Conservation (phyloP, 2,797 vertebrate genomes). For the Echeneis naucrates region DNA sequence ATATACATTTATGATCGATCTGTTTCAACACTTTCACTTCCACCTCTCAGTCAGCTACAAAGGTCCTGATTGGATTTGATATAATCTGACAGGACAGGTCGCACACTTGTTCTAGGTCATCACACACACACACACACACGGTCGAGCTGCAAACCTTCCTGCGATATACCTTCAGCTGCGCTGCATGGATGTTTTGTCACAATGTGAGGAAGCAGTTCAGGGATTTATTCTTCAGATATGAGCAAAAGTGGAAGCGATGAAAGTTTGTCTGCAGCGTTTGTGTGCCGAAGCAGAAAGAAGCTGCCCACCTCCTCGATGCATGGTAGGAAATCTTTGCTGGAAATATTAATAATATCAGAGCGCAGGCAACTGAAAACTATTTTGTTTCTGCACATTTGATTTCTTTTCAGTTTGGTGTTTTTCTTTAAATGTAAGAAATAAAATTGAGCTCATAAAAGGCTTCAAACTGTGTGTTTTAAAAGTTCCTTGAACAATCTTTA, state of each 20-base stretch:
- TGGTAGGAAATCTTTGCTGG: slow-evolving; percentile 47
- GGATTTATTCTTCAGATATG: slow-evolving; percentile 7
- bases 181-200: background rate
- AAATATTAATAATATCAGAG: background rate
- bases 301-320: slow-evolving; percentile 21
- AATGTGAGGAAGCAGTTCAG: background rate
- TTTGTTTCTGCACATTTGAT: no score
- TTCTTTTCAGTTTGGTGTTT: no score
- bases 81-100: slow-evolving; percentile 73
- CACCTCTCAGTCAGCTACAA: background rate
- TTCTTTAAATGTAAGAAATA: no score
- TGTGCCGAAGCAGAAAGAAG: slow-evolving; percentile 13
- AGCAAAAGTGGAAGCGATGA: slow-evolving; percentile 27
- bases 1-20: no score
- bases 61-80: slow-evolving; percentile 71
- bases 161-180: background rate
- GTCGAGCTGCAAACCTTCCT: background rate
- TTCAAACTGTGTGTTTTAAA: background rate
- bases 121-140: slow-evolving; percentile 3
- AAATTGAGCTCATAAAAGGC: no score
- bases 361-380: no score
- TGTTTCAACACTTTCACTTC: background rate
- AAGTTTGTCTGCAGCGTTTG: background rate
- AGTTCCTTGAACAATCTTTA: background rate
- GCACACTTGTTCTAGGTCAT: slow-evolving; percentile 51